phyloP scores from a whole-genome alignment of 1,140 invertebrate genomes.

The Colletes gigas region DNA sequence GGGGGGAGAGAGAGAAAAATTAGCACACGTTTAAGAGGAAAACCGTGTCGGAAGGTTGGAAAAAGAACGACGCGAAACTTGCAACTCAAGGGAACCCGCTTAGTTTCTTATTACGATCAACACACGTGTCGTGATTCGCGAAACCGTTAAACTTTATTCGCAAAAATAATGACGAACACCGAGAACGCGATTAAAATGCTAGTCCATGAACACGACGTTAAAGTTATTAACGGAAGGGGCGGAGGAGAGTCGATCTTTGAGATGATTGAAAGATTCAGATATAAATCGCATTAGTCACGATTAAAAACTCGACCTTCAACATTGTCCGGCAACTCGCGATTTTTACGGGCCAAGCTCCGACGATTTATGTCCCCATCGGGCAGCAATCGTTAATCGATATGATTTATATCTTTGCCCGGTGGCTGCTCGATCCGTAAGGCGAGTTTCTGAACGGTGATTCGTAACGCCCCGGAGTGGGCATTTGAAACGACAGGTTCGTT shows the following conservation, averaged over 20 bases:
- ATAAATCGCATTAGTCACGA: constrained; percentile 21
- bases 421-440: constrained; percentile 7
- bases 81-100: not conserved
- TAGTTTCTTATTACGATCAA: too few species aligned
- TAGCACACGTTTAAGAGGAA: not conserved
- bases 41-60: not conserved
- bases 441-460: not conserved
- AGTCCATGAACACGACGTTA: too few species aligned
- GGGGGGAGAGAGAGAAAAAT: not conserved
- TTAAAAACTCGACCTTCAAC: constrained; percentile 11
- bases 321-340: not conserved
- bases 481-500: constrained; percentile 3
- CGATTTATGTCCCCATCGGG: constrained; percentile 27
- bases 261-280: not conserved
- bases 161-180: too few species aligned
- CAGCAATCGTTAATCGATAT: constrained; percentile 38
- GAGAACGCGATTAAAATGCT: too few species aligned
- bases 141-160: too few species aligned
- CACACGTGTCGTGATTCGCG: too few species aligned
- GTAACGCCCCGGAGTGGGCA: not conserved
- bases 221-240: too few species aligned
- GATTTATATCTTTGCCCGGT: constrained; percentile 21
- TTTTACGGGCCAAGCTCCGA: not conserved
- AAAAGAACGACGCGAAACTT: not conserved
- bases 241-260: not conserved